These are phyloP conservation scores for Sitta carolinensis DNA, from an alignment of 2,797 vertebrate genomes.

Conservation along the genomic window DNA sequence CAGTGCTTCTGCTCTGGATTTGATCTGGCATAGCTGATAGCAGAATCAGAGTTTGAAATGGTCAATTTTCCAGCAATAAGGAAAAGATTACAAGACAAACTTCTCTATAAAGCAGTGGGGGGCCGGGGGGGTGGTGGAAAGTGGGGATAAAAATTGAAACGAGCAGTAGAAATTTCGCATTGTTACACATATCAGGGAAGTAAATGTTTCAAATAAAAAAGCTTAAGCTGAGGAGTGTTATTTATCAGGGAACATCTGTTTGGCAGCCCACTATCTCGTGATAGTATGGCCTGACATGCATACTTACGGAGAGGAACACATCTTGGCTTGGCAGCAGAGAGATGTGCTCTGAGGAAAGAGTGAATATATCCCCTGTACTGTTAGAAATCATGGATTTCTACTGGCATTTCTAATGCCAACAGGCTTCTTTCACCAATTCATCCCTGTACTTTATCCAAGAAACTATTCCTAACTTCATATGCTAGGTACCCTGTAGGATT, in stretches of 20 bases:
- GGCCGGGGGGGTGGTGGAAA: too few species aligned
- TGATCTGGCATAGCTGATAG: constrained; percentile 6
- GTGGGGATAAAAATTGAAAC: background rate
- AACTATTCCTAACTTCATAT: background rate
- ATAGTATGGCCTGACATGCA: background rate
- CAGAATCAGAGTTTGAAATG: background rate
- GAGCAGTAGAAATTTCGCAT: background rate
- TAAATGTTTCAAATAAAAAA: constrained; percentile 16
- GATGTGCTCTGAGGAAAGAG: background rate
- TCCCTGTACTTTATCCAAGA: background rate
- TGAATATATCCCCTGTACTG: background rate
- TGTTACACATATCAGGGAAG: background rate
- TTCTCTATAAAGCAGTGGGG: background rate
- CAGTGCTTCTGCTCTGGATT: background rate
- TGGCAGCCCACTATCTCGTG: background rate
- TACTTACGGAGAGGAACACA: background rate
- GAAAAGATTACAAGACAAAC: constrained; percentile 16
- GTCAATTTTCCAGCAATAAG: constrained; percentile 38
- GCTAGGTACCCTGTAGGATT: background rate
- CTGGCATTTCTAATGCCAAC: background rate
- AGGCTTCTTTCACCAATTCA: background rate
- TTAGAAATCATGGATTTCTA: background rate
- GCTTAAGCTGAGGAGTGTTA: background rate
- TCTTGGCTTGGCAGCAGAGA: background rate
- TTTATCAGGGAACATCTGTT: constrained; percentile 33